Percentiles rank a stretch among this genome's conserved stretches.
These are phyloP conservation scores for Mus minutoides DNA, from an alignment of 2,797 vertebrate species.

Conservation along the genomic window DNA sequence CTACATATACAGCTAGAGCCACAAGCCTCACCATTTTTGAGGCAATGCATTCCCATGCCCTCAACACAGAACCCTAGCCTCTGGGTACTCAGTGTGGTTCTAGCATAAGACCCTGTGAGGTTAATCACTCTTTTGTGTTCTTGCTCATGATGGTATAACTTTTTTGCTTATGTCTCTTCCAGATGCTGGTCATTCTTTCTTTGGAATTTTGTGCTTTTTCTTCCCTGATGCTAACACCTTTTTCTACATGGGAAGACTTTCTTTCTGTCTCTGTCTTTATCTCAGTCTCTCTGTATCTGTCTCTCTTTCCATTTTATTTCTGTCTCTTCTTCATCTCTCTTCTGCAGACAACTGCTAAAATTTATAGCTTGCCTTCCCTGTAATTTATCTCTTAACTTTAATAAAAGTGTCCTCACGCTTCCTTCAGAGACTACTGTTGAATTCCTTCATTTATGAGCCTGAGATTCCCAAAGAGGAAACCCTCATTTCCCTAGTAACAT, in stretches of 20 bases:
- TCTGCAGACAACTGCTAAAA: not conserved
- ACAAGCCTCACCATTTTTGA: not conserved
- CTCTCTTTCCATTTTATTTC: not conserved
- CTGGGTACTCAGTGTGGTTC: not conserved
- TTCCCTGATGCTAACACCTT: not conserved
- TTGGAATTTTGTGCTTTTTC: not conserved
- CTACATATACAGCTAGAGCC: too few species aligned
- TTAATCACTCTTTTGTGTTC: not conserved
- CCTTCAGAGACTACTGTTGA: not conserved
- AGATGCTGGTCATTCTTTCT: not conserved
- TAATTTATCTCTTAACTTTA: not conserved
- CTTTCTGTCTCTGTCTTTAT: too few species aligned
- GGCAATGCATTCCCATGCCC: not conserved
- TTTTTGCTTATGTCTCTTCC: not conserved
- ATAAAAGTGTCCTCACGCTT: not conserved
- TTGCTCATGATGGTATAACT: not conserved
- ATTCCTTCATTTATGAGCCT: not conserved
- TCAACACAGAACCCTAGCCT: not conserved
- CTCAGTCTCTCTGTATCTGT: not conserved
- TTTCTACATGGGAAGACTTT: not conserved
- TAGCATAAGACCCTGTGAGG: not conserved
- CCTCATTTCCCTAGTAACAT: not conserved
- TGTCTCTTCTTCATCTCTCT: not conserved
- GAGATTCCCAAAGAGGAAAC: not conserved
- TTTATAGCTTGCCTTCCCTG: not conserved